Base-by-base conservation (phyloP, 2,797 vertebrate species). In the Enteromius mattozi region DNA sequence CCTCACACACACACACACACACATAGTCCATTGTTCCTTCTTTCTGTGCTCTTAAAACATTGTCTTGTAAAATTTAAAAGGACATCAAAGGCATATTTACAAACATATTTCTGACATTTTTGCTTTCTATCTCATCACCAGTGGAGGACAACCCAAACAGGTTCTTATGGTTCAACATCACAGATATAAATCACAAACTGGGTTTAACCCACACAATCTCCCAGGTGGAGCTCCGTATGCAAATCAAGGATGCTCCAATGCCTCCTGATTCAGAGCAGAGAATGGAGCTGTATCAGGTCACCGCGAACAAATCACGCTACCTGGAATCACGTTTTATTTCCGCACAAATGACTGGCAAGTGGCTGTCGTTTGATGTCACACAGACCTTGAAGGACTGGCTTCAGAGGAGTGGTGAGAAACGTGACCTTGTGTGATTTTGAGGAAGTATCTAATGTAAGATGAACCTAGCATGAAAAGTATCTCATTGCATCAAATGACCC, bases 301-400 rank as follows among this genome's bases (percentile, higher is more conserved):
- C 17, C 9, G 85, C 59, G 9, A 59, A 85, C 0, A 81, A 81
- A 1, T 9, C 85, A 1, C 89, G 80, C 54, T 95, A 95, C 88
- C 81, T 96, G 78, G 89, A 90, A 78, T 95, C 94, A 24, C 91
- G 88, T n/a, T 87, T 92, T 3, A 91, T 96, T 79, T 78, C 78
- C 8, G 82, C 87, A 27, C 85, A 85, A 0, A 77, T 78, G 0
- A 30, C 45, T 0, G 78, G 86, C 0, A 93, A 93, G 45, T 95
- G 96, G 95, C 70, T 96, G 24, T 94, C 94, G 6, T 96, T 96
- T 30, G 95, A 96, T 0, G 94, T 96, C 83, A 96, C 95, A 0
- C 42, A 87, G 7, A 91, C 93, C 0, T 84, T 96, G 24, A 89
- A 87, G 13, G 80, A 91, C 35, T 96, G 96, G 96, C 86, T 96